Base-by-base conservation (phyloP, 2,888 invertebrate genomes). In the Patella ulyssiponensis region DNA sequence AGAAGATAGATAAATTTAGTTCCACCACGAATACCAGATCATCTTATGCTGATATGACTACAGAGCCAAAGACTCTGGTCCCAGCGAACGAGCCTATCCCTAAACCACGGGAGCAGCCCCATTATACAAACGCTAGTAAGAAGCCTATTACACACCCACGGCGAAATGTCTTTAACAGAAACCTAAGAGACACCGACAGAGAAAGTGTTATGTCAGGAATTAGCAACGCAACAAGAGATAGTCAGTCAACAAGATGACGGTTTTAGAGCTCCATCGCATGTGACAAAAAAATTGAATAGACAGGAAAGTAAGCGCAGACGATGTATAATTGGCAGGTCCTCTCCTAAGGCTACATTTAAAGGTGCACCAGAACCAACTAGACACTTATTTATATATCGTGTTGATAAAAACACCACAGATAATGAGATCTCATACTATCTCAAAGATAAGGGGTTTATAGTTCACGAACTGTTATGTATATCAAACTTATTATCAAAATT, bases 401-500 rank as follows among this genome's bases (percentile, higher is more conserved):
- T 54, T 17, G 54, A 54, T 17, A 54, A 54, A 54, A 54, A 54
- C 54, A 54, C 54, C 54, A 54, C 54, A 54, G 54, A 54, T 54
- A 54, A 54, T 3, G 54, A 54, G 54, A 54, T 54, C 17, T 54
- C 17, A 54, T 54, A 1, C 54, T 54, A 58, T 58, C 58, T 58
- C 58, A 58, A 7, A 12, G 58, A 58, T 20, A 58, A 58, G 17
- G 58, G 58, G 58, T 58, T 58, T 58, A 14, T 15, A 15, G 58
- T 58, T n/a, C 58, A 58, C 9, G 58, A 58, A 58, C 58, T 58
- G 12, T 58, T 20, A 12, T 58, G 58, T 58, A 58, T 58, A 58
- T 58, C 58, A 58, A 58, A 58, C 20, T 14, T 14, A 58, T 58
- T 58, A 58, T 58, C 58, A 58, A 58, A 58, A 58, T 58, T 58